Conservation (phyloP, 2,888 invertebrate genomes). For the Arge pagana region DNA sequence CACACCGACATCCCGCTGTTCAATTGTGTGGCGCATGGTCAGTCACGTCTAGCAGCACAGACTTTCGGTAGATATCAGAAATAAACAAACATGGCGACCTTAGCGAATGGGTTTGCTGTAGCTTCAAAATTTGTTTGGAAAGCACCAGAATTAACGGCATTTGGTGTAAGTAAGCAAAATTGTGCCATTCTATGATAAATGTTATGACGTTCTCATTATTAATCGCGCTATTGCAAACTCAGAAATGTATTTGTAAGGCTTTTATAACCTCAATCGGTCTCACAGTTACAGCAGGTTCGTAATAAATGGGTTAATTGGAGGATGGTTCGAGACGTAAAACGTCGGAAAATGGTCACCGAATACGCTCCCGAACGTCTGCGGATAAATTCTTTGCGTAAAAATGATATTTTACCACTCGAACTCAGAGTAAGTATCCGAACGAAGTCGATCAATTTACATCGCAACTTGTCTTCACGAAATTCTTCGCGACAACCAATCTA, state of each 20-base stretch:
- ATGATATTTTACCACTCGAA: conserved; percentile 82
- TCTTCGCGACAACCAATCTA: not conserved
- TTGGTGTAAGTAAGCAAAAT: conserved; percentile 33
- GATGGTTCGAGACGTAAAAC: conserved; percentile 86
- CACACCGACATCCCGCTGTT: too few species aligned
- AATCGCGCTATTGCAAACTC: not conserved
- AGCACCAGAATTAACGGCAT: conserved; percentile 24
- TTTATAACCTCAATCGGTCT: conserved; percentile 24
- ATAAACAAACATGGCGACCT: conserved; percentile 33
- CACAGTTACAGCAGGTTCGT: conserved; percentile 73
- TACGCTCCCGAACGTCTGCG: conserved; percentile 78
- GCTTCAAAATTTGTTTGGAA: conserved; percentile 33
- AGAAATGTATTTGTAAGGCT: conserved; percentile 8
- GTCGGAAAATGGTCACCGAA: conserved; percentile 75
- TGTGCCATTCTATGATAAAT: not conserved
- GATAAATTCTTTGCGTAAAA: conserved; percentile 81
- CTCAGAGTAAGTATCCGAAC: conserved; percentile 57
- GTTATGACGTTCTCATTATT: not conserved
- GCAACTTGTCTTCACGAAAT: too few species aligned
- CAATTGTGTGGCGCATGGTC: too few species aligned
- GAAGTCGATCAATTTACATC: not conserved
- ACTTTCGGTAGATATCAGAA: not conserved
- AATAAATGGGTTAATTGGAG: conserved; percentile 78
- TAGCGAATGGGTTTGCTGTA: conserved; percentile 24
- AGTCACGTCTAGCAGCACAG: not conserved